Conservation (phyloP, 2,113 vertebrate genomes). For the Nothocercus julius region DNA sequence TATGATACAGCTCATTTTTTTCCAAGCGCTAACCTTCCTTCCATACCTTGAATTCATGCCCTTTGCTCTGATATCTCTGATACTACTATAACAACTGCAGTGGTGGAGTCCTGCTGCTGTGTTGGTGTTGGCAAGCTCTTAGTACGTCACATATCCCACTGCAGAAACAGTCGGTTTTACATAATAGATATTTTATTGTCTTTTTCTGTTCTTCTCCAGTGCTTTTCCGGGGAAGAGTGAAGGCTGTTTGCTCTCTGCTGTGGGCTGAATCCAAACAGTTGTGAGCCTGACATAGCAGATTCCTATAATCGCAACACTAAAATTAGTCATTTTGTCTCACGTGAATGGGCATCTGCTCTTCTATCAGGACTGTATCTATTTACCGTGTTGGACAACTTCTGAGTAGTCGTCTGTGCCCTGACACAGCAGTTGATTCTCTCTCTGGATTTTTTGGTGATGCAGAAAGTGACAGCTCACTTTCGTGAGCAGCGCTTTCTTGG, state of each 20-base stretch:
- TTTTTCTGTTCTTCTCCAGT: neutral
- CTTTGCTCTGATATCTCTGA: neutral
- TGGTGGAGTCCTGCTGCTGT: neutral
- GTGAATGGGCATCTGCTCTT: neutral
- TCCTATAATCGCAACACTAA: neutral
- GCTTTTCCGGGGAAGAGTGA: neutral
- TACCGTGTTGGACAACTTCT: neutral
- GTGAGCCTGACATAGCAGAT: neutral
- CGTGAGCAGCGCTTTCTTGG: neutral
- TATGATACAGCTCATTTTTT: neutral
- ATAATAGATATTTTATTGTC: neutral
- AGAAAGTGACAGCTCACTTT: neutral
- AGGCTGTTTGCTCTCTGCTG: neutral
- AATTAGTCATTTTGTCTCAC: neutral
- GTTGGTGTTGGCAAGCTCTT: rapidly evolving
- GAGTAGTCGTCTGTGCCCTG: neutral
- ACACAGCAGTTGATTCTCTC: neutral
- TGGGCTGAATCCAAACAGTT: neutral
- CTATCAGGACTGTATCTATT: neutral
- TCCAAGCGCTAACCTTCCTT: neutral
- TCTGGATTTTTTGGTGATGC: neutral
- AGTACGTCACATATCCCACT: neutral
- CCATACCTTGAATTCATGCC: neutral
- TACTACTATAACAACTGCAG: neutral
- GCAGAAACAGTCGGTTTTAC: neutral